Conservation (phyloP, 2,888 invertebrate genomes). For the Lepidocyrtoides sp. region DNA sequence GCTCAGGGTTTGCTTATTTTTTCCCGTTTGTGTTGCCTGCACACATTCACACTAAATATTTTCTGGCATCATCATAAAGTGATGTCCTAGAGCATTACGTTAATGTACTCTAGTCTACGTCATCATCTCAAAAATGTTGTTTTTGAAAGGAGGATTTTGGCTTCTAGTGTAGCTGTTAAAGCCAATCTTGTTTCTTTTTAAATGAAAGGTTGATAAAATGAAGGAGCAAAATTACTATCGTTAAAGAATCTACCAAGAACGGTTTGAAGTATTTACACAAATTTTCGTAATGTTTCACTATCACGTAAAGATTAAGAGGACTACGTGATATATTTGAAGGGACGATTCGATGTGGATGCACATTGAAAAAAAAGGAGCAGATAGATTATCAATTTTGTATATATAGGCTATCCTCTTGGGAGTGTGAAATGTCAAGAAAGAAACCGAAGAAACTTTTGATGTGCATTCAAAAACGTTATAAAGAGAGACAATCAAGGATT, state of each 20-base stretch:
- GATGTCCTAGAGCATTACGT: too few species aligned
- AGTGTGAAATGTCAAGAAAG: constrained; percentile 65
- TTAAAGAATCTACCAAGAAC: not conserved
- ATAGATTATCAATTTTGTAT: constrained; percentile 60
- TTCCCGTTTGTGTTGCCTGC: not conserved
- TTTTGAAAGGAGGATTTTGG: constrained; percentile 1
- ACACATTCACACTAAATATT: not conserved
- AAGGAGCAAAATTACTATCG: constrained; percentile 45
- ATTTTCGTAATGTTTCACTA: constrained; percentile 30
- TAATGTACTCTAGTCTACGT: not conserved
- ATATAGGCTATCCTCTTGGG: constrained; percentile 69
- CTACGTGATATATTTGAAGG: constrained; percentile 8
- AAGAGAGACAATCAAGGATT: constrained; percentile 85
- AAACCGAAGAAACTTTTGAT: constrained; percentile 35
- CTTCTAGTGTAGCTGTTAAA: not conserved
- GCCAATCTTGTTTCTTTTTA: not conserved
- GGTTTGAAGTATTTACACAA: constrained; percentile 6
- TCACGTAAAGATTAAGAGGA: constrained; percentile 27
- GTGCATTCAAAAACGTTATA: not conserved
- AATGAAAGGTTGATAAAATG: constrained; percentile 14
- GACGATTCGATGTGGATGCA: not conserved
- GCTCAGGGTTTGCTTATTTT: not conserved
- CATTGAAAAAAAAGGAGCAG: constrained; percentile 12
- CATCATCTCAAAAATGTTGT: not conserved
- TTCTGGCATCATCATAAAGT: not conserved